Evolutionary conservation across 2,888 invertebrate species (phyloP).

Genomic region (Lithophane ornitopus): DNA sequence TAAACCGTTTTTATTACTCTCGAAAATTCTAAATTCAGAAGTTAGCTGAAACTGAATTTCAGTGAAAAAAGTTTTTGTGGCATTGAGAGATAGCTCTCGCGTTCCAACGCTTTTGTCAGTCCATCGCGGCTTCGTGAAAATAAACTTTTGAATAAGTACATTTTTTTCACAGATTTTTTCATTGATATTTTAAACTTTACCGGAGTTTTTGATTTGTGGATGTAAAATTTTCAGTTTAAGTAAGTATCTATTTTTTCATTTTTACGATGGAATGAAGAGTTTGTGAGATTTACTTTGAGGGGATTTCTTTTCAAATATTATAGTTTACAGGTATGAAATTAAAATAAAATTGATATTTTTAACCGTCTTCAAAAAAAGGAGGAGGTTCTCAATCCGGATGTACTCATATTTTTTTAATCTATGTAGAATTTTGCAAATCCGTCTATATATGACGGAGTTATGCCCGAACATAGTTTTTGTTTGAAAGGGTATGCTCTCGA

Average conservation of each 20-base stretch:
- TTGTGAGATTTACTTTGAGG: background rate
- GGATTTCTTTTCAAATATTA: background rate
- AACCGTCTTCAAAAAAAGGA: too few relatives aligned
- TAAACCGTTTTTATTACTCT: constrained; percentile 40
- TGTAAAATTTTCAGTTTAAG: background rate
- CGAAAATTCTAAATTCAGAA: constrained; percentile 14
- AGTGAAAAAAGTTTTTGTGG: background rate
- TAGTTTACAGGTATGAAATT: background rate
- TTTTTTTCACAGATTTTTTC: background rate
- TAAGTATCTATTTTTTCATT: background rate
- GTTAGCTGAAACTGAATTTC: background rate
- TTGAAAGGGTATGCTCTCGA: too few relatives aligned
- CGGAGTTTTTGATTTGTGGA: background rate
- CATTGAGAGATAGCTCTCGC: background rate
- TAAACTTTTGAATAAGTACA: background rate
- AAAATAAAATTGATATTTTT: background rate
- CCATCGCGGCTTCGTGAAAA: background rate
- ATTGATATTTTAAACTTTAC: constrained; percentile 4
- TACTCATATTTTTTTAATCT: too few relatives aligned
- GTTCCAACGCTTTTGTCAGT: background rate
- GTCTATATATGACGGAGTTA: too few relatives aligned
- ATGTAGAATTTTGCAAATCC: too few relatives aligned
- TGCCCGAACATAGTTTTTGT: too few relatives aligned
- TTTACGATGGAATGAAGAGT: background rate
- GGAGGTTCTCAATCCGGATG: too few relatives aligned